Conservation (phyloP, 2,888 invertebrate genomes). For the Theodoxus fluviatilis region DNA sequence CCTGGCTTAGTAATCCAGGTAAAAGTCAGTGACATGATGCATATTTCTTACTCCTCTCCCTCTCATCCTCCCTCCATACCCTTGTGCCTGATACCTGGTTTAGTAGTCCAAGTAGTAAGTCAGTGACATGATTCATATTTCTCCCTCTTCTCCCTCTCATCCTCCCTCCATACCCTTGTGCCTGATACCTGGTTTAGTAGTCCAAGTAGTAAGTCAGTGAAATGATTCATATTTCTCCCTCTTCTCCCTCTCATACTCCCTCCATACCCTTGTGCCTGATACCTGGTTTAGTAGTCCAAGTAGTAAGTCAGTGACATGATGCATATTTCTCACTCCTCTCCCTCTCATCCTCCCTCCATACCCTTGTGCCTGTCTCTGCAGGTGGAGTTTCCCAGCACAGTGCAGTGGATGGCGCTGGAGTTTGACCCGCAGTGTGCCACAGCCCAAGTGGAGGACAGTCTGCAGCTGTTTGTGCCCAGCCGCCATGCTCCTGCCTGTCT, state of each 20-base stretch:
- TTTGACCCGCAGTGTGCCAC: slow-evolving; percentile 92
- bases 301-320: not conserved
- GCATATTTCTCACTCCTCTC: not conserved
- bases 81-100: too few relatives aligned
- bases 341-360: not conserved
- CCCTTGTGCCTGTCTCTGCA: slow-evolving; percentile 29
- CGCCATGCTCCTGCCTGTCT: slow-evolving; percentile 38
- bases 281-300: not conserved
- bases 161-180: too few relatives aligned
- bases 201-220: not conserved
- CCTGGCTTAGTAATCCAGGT: too few relatives aligned
- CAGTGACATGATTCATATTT: too few relatives aligned
- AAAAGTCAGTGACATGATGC: too few relatives aligned
- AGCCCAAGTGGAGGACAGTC: slow-evolving; percentile 88
- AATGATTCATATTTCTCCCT: not conserved
- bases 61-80: too few relatives aligned
- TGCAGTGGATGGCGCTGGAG: slow-evolving; percentile 91
- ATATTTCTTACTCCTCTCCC: too few relatives aligned
- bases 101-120: too few relatives aligned
- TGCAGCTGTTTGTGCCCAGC: slow-evolving; percentile 69
- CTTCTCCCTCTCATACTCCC: too few relatives aligned
- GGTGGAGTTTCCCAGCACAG: slow-evolving; percentile 85
- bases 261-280: too few relatives aligned
- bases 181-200: not conserved
- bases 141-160: too few relatives aligned